Conservation (phyloP, 2,888 invertebrate genomes). For the Trichacis sp. region DNA sequence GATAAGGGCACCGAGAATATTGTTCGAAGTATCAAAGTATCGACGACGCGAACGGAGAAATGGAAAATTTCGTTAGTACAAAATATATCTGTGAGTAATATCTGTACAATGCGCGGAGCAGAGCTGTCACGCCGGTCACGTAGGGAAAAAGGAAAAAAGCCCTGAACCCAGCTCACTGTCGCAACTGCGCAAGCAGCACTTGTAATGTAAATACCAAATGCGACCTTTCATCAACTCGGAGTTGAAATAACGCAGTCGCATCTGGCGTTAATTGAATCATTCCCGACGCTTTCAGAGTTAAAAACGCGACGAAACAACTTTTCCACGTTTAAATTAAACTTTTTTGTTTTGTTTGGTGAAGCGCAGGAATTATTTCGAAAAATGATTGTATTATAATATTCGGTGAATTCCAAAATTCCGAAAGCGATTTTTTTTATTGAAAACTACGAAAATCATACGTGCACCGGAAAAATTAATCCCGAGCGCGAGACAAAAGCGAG, state of each 20-base stretch:
- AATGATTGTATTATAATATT: too few species aligned
- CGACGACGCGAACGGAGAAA: background rate
- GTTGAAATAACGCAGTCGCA: conserved; percentile 5
- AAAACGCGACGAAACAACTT: background rate
- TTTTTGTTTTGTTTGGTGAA: too few species aligned
- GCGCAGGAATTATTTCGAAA: too few species aligned
- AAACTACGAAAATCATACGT: conserved; percentile 26
- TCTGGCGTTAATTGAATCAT: conserved; percentile 5
- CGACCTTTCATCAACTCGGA: conserved; percentile 6
- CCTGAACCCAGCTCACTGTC: background rate
- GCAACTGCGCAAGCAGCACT: background rate
- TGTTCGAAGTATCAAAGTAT: background rate
- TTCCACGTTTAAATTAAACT: too few species aligned
- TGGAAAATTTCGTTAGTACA: background rate
- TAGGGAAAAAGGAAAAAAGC: background rate
- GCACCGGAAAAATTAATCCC: conserved; percentile 41
- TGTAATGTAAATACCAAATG: conserved; percentile 10
- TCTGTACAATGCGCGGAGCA: conserved; percentile 4
- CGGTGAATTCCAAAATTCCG: too few species aligned
- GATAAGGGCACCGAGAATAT: background rate
- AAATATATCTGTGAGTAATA: conserved; percentile 13
- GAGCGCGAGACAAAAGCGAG: conserved; percentile 23
- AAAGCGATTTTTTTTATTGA: too few species aligned
- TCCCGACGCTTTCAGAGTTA: conserved; percentile 1
- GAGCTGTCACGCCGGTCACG: conserved; percentile 10